These are phyloP conservation scores for Crocodylus rhombifer DNA, from an alignment of 2,797 vertebrate genomes.

Conservation along the genomic window DNA sequence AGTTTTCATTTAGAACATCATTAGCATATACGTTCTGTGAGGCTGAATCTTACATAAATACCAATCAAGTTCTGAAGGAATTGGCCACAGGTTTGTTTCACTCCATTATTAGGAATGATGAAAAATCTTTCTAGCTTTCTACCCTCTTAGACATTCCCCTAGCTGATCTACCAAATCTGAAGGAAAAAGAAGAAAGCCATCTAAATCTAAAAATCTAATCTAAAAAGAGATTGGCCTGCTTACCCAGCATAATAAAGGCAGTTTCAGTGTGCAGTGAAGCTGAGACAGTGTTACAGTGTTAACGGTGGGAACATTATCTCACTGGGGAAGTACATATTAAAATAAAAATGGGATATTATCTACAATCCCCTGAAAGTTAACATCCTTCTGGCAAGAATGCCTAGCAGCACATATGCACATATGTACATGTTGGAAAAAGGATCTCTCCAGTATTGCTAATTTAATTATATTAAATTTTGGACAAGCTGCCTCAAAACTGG, in stretches of 20 bases:
- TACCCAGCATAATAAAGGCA: slow-evolving; percentile 51
- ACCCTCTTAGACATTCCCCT: slow-evolving; percentile 7
- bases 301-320: background rate
- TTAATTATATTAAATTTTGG: background rate
- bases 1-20: slow-evolving; percentile 18
- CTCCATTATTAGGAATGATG: slow-evolving; percentile 46
- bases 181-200: slow-evolving; percentile 28
- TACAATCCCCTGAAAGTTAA: background rate
- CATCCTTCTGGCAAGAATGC: background rate
- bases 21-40: slow-evolving; percentile 17
- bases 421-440: background rate
- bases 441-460: background rate
- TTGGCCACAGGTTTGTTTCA: slow-evolving; percentile 50
- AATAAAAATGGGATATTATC: background rate
- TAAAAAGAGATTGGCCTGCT: slow-evolving; percentile 59
- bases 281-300: slow-evolving; percentile 48
- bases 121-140: slow-evolving; percentile 48
- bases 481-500: background rate
- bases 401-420: background rate
- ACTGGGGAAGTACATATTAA: slow-evolving; percentile 18
- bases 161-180: slow-evolving; percentile 8
- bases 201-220: slow-evolving; percentile 64
- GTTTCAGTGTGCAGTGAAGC: slow-evolving; percentile 58
- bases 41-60: slow-evolving; percentile 37
- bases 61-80: slow-evolving; percentile 39